Conservation (phyloP, 2,888 invertebrate genomes). For the Pyralis farinalis region DNA sequence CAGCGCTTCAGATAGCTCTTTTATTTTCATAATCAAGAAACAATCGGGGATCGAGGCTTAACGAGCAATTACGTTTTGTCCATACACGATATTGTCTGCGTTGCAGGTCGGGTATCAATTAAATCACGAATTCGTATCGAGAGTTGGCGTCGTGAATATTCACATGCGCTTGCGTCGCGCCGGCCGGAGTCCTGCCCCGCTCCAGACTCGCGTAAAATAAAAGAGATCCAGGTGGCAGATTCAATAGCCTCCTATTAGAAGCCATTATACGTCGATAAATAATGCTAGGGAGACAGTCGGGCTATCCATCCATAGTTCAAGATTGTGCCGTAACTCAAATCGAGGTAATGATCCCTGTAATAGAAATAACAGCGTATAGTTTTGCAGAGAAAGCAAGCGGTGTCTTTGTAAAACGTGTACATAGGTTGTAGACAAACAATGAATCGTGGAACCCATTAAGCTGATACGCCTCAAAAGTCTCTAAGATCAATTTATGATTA, state of each 20-base stretch:
- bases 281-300: constrained; percentile 63
- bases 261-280: constrained; percentile 79
- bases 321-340: constrained; percentile 63
- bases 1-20: constrained; percentile 37
- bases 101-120: constrained; percentile 58
- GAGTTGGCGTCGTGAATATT: constrained; percentile 65
- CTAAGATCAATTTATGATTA: background rate
- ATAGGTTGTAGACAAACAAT: constrained; percentile 4
- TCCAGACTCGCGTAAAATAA: constrained; percentile 48
- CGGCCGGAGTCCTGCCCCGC: constrained; percentile 35
- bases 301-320: constrained; percentile 54
- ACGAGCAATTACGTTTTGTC: constrained; percentile 75
- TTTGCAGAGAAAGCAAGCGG: constrained; percentile 29
- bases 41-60: constrained; percentile 68
- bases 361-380: constrained; percentile 47
- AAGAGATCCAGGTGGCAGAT: constrained; percentile 72
- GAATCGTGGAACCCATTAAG: background rate
- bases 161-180: constrained; percentile 43
- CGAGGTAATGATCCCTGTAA: constrained; percentile 62
- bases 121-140: constrained; percentile 55
- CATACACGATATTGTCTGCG: constrained; percentile 50
- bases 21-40: constrained; percentile 72
- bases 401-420: constrained; percentile 22
- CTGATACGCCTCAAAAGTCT: background rate
- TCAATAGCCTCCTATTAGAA: constrained; percentile 78